Evolutionary conservation across 1,140 invertebrate genomes (phyloP), one percentile per base, ranked within the genome.

Genomic region (Bursaphelenchus mucronatus): DNA sequence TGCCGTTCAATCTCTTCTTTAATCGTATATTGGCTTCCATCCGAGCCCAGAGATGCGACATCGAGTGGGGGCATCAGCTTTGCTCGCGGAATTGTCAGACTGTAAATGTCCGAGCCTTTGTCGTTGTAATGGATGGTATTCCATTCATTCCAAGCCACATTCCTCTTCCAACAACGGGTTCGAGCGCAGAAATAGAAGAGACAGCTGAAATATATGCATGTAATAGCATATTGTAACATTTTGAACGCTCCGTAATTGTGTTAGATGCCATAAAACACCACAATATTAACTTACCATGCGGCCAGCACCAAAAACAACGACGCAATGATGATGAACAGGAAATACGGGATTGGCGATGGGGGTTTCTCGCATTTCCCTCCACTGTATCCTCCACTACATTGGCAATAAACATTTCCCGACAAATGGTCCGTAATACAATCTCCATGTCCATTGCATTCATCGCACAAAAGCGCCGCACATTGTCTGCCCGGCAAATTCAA

Each of bases 401-500:
- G 62, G 50, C 78, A 80, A 30, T 70, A 76, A 30, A 77, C 65
- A 49, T 80, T 80, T 13, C 43, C 72, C 13, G 76, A 78, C 21
- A 45, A 55, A 5, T 73, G 50, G 50, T 80, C 70, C 30, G 72
- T 79, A 21, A 80, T 68, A 58, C 79, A 81, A 46, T 77, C 66
- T n/a, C 70, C 70, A 47, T 72, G 80, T 46, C 62, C 45, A 64
- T 81, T 80, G 53, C 78, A 80, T 45, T 79, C 46, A 65, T 76
- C 79, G 56, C 79, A 80, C 10, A 80, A 64, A 19, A 76, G 67
- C 6, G 75, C 76, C 57, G 76, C 79, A 61, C 78, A 80, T 17
- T 80, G 57, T 45, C 71, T 50, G 10, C 70, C 75, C 46, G 69
- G 57, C 15, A 59, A 46, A 8, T 45, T 39, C 53, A 73, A 70